Evolutionary conservation across 2,797 vertebrate genomes (phyloP).

Genomic region (Luscinia luscinia): DNA sequence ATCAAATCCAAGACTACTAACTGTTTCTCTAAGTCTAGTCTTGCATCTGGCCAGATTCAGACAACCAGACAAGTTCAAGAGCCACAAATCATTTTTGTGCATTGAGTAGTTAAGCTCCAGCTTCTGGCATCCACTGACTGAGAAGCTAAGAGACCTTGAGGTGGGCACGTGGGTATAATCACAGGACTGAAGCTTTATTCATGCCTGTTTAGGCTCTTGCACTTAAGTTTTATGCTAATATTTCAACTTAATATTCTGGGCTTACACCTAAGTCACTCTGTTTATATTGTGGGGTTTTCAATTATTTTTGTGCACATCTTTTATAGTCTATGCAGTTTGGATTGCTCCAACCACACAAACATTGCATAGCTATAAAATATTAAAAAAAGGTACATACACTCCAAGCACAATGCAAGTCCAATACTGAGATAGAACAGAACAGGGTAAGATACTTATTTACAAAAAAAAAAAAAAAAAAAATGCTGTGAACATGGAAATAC

Average conservation of each 20-base stretch:
- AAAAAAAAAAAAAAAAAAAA: not conserved
- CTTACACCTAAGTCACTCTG: not conserved
- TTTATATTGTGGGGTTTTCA: not conserved
- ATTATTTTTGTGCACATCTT: not conserved
- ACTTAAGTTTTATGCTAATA: not conserved
- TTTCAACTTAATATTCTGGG: not conserved
- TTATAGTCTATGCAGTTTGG: not conserved
- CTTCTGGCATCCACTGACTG: not conserved
- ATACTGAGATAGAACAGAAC: not conserved
- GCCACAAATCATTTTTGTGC: not conserved
- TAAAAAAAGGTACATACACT: not conserved
- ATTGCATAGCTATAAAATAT: not conserved
- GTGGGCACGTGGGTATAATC: not conserved
- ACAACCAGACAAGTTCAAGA: not conserved
- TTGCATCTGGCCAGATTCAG: not conserved
- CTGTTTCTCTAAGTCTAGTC: not conserved
- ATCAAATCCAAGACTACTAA: not conserved
- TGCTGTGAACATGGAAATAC: not conserved
- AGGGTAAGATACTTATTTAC: not conserved
- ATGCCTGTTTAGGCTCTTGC: not conserved
- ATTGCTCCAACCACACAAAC: not conserved
- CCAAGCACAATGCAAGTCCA: not conserved
- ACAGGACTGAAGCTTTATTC: not conserved
- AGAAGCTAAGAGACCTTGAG: not conserved
- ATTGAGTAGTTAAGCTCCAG: accelerated